Base-by-base conservation (phyloP, 2,113 vertebrate species). In the Trichomycterus rosablanca region DNA sequence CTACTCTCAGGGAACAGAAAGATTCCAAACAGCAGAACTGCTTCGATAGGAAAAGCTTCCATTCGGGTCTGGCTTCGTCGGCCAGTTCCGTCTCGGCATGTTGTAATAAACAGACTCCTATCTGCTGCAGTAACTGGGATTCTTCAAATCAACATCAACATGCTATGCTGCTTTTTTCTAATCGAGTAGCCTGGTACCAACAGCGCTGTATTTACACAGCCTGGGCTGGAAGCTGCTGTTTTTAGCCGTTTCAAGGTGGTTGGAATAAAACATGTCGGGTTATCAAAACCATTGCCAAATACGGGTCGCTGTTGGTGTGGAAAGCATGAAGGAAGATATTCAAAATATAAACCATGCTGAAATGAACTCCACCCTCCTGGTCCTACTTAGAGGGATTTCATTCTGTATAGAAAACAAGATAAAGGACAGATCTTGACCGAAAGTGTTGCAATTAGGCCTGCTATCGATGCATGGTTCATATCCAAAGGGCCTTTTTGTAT, bases 181-280 rank as follows among this genome's bases (percentile, higher is more conserved):
- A 84, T 83, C 81, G 74, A 44, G 67, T 45, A 30, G 78, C 78
- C 79, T 86, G 85, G 83, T 85, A 86, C 83, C 70, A 76, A 61
- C 69, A 70, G 81, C 80, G 60, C 81, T 79, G 73, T 83, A 75
- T 81, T 84, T 81, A 79, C 71, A 79, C 63, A 48, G 70, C 44
- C 19, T 55, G 22, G 7, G 8, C 3, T 61, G 9, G 30, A 19
- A 53, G 44, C 54, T 62, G 51, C 59, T 32, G 6, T 56, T 67
- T 67, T 63, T 32, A 45, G 72, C 34, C 15, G 20, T 24, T 48
- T 52, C 49, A 18, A 67, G 39, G 30, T 56, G 60, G 32, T 40
- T 68, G 20, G 19, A 51, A 63, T 56, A 52, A 63, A 66, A 70
- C 58, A 53, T 22, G 39, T 42, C 15, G 37, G 18, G 8, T 45